These are phyloP conservation scores for Opisthograptis luteolata DNA, from an alignment of 2,888 invertebrate species.

Conservation along the genomic window DNA sequence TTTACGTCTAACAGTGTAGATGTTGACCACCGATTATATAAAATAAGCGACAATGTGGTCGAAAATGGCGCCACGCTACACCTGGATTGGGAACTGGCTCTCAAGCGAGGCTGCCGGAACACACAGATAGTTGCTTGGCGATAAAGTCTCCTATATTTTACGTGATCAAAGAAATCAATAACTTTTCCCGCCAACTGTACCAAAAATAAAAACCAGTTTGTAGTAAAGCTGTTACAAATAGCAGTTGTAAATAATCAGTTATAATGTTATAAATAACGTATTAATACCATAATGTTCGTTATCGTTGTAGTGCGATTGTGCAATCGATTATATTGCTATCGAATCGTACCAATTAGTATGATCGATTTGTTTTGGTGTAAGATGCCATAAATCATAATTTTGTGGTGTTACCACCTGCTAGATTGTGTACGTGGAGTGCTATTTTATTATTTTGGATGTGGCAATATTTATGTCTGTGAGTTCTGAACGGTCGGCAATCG, in stretches of 20 bases:
- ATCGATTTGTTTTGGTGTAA: conserved; percentile 69
- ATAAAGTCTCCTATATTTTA: too few species aligned
- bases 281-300: conserved; percentile 24
- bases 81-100: too few species aligned
- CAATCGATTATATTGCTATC: conserved; percentile 47
- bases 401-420: conserved; percentile 56
- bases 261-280: conserved; percentile 12
- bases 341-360: conserved; percentile 64
- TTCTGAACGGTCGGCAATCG: not conserved
- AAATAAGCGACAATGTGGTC: too few species aligned
- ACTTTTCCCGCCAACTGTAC: too few species aligned
- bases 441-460: conserved; percentile 43
- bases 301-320: conserved; percentile 42
- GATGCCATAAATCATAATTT: conserved; percentile 69
- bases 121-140: too few species aligned
- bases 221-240: conserved; percentile 5
- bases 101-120: too few species aligned
- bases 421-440: conserved; percentile 35
- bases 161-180: too few species aligned
- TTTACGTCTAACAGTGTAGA: too few species aligned
- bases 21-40: too few species aligned
- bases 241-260: conserved; percentile 9
- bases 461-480: conserved; percentile 31
- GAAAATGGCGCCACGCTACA: too few species aligned
- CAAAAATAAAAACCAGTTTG: not conserved